Conservation (phyloP, 2,888 invertebrate species). For the Polymixis flavicincta region DNA sequence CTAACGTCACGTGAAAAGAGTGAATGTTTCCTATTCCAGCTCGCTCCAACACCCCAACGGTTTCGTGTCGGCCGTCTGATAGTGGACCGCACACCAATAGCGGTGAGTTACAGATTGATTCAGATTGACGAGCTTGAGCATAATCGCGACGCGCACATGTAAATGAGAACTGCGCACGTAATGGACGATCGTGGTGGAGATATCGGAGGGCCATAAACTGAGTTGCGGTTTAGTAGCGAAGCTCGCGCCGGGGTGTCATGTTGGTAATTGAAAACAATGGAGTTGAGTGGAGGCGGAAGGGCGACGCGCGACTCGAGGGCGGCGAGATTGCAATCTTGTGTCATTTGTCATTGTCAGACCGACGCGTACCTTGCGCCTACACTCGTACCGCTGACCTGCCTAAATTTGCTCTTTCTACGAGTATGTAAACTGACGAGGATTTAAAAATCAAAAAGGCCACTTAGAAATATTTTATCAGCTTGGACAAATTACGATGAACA, state of each 20-base stretch:
- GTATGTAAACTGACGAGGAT: slow-evolving; percentile 50
- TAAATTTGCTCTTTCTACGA: slow-evolving; percentile 80
- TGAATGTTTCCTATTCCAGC: slow-evolving; percentile 88
- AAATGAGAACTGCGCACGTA: slow-evolving; percentile 81
- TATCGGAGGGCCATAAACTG: slow-evolving; percentile 85
- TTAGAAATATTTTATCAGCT: slow-evolving; percentile 5
- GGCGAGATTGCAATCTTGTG: slow-evolving; percentile 94
- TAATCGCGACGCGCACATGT: slow-evolving; percentile 75
- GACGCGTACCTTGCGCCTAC: slow-evolving; percentile 83
- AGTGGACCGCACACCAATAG: slow-evolving; percentile 83
- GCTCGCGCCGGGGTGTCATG: slow-evolving; percentile 87
- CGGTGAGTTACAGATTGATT: slow-evolving; percentile 85
- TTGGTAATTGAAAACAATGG: slow-evolving; percentile 91
- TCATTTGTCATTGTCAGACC: slow-evolving; percentile 94
- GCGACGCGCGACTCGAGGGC: slow-evolving; percentile 85
- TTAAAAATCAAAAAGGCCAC: neutral
- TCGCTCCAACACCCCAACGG: slow-evolving; percentile 94
- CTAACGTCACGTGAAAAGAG: slow-evolving; percentile 81
- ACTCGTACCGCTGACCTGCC: slow-evolving; percentile 81
- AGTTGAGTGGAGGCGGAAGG: slow-evolving; percentile 85
- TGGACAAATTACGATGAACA: neutral
- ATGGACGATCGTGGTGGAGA: slow-evolving; percentile 85
- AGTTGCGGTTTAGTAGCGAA: slow-evolving; percentile 85
- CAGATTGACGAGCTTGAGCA: slow-evolving; percentile 76
- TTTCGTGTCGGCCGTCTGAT: slow-evolving; percentile 94